phyloP scores from a whole-genome alignment of 1,140 invertebrate species.

The Fragariocoptes setiger region DNA sequence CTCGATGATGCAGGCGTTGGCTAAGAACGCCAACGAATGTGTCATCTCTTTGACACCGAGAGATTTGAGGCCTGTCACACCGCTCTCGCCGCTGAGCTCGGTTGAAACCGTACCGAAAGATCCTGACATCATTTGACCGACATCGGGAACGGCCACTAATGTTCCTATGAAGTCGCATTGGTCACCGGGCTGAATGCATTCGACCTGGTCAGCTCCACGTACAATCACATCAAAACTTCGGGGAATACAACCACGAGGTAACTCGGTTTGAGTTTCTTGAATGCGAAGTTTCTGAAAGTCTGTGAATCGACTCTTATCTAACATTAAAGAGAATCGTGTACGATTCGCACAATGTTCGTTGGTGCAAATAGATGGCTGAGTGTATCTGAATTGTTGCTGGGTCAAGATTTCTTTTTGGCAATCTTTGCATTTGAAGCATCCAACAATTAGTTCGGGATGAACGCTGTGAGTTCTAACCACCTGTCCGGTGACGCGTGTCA shows the following conservation, averaged over 20 bases:
- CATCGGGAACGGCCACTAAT: conserved; percentile 86
- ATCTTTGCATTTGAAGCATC: conserved; percentile 78
- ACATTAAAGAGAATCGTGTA: conserved; percentile 53
- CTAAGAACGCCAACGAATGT: conserved; percentile 76
- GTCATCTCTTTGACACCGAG: conserved; percentile 80
- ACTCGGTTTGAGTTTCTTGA: conserved; percentile 87
- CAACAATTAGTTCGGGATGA: conserved; percentile 56
- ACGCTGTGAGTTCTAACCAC: conserved; percentile 94
- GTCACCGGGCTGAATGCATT: conserved; percentile 64
- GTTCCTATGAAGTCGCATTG: conserved; percentile 88
- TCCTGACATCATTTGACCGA: conserved; percentile 24
- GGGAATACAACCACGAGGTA: conserved; percentile 84
- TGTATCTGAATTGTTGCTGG: conserved; percentile 78
- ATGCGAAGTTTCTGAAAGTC: conserved; percentile 97
- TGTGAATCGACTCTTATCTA: conserved; percentile 74
- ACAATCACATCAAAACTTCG: conserved; percentile 75
- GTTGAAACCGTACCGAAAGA: conserved; percentile 3
- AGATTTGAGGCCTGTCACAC: conserved; percentile 60
- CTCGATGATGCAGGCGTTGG: conserved; percentile 29
- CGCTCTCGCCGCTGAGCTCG: conserved; percentile 25
- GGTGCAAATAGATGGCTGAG: conserved; percentile 52
- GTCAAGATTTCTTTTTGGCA: conserved; percentile 77
- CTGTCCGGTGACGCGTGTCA: conserved; percentile 82
- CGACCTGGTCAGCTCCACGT: conserved; percentile 65
- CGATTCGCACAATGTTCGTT: conserved; percentile 85